These are phyloP conservation scores for Myanophis thanlyinensis DNA, from an alignment of 2,113 vertebrate genomes.

Conservation along the genomic window DNA sequence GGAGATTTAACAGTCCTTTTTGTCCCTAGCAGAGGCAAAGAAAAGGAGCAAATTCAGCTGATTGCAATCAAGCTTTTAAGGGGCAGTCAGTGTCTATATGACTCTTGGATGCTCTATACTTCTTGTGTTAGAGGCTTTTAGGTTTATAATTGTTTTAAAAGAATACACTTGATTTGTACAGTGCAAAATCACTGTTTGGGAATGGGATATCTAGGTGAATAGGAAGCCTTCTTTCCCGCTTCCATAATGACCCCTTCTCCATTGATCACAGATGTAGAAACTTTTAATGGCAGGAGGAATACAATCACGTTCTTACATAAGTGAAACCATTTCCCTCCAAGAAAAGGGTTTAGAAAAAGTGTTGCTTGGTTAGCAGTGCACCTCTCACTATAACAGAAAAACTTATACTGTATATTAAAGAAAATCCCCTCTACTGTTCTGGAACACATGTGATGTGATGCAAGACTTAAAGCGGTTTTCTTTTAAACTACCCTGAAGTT, in stretches of 20 bases:
- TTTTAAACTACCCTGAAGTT: not conserved
- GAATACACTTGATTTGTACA: not conserved
- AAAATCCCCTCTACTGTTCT: not conserved
- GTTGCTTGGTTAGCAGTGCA: not conserved
- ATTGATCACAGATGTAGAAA: not conserved
- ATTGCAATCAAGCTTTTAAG: not conserved
- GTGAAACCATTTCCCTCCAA: not conserved
- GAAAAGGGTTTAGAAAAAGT: not conserved
- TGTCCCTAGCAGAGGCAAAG: not conserved
- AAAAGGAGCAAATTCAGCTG: not conserved
- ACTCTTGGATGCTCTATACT: not conserved
- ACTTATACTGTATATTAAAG: not conserved
- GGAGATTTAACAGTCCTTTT: not conserved
- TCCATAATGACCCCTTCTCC: not conserved
- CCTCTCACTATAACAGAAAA: not conserved
- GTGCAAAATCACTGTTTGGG: not conserved
- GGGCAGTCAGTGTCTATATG: not conserved
- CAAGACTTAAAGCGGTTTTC: not conserved
- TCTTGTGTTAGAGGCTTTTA: not conserved
- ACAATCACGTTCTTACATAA: not conserved
- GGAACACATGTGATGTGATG: not conserved
- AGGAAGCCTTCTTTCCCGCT: not conserved
- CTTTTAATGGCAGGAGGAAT: not conserved
- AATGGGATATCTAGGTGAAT: not conserved
- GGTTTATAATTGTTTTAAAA: not conserved